These are phyloP conservation scores for Ischnura elegans DNA, from an alignment of 2,888 invertebrate species.

Conservation along the genomic window DNA sequence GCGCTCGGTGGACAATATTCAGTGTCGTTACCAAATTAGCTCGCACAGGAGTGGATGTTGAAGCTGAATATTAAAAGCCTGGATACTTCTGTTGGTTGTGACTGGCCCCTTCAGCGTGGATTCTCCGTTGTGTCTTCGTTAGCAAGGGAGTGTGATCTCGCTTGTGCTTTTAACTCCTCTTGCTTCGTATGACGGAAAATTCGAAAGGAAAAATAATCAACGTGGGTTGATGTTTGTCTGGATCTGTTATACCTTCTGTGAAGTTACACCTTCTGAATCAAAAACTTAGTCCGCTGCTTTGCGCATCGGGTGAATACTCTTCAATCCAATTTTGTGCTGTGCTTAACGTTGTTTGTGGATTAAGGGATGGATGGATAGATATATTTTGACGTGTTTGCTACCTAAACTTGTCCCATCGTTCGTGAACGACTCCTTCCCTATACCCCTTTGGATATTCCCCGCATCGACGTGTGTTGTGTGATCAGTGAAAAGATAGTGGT, in stretches of 20 bases:
- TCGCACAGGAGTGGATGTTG: too few species aligned
- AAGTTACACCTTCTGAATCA: too few species aligned
- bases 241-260: too few species aligned
- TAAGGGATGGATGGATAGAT: not conserved
- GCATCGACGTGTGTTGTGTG: not conserved
- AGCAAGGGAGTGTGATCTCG: not conserved
- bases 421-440: not conserved
- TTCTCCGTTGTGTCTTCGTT: not conserved
- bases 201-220: too few species aligned
- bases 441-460: not conserved
- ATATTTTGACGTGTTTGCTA: not conserved
- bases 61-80: too few species aligned
- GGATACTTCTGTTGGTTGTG: not conserved
- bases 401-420: not conserved
- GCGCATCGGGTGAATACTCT: too few species aligned
- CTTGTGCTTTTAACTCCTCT: not conserved
- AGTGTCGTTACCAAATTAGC: not conserved
- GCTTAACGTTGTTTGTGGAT: not conserved
- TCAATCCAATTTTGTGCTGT: too few species aligned
- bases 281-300: too few species aligned
- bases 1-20: not conserved
- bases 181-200: too few species aligned
- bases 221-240: too few species aligned
- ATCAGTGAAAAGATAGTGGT: conserved; percentile 6
- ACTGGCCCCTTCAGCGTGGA: not conserved